Evolutionary conservation across 2,888 invertebrate genomes (phyloP).

Genomic region (Glomeris marginata): DNA sequence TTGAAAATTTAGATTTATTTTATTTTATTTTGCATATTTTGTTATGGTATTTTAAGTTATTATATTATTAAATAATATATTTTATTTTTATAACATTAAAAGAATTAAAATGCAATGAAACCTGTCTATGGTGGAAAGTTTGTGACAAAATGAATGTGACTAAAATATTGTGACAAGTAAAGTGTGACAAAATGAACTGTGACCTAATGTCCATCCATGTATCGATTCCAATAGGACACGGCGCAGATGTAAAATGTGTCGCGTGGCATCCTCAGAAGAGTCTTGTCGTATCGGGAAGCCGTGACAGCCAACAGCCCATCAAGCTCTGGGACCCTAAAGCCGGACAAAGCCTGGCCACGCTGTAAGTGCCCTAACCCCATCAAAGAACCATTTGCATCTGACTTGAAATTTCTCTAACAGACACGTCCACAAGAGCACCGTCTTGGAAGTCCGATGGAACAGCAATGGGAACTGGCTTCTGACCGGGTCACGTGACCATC

Average conservation of each 20-base stretch:
- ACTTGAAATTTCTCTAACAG: constrained; percentile 37
- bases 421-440: constrained; percentile 98
- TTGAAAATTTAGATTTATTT: too few species aligned
- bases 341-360: constrained; percentile 83
- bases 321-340: constrained; percentile 99
- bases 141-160: too few species aligned
- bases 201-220: too few species aligned
- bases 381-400: constrained; percentile 7
- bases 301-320: constrained; percentile 98
- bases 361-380: constrained; percentile 40
- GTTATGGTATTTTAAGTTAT: too few species aligned
- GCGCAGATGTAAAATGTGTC: constrained; percentile 97
- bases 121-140: too few species aligned
- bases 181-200: too few species aligned
- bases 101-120: too few species aligned
- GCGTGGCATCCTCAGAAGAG: constrained; percentile 99
- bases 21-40: too few species aligned
- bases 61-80: too few species aligned
- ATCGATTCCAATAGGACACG: constrained; percentile 49
- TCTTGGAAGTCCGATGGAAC: constrained; percentile 99
- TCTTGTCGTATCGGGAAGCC: constrained; percentile 92
- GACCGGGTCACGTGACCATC: constrained; percentile 94
- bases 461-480: constrained; percentile 98
- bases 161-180: too few species aligned
- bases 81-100: too few species aligned